Percentiles rank a stretch among this genome's conserved stretches.
Evolutionary conservation across 2,113 vertebrate genomes (phyloP).

Genomic region (Hippolais icterina): DNA sequence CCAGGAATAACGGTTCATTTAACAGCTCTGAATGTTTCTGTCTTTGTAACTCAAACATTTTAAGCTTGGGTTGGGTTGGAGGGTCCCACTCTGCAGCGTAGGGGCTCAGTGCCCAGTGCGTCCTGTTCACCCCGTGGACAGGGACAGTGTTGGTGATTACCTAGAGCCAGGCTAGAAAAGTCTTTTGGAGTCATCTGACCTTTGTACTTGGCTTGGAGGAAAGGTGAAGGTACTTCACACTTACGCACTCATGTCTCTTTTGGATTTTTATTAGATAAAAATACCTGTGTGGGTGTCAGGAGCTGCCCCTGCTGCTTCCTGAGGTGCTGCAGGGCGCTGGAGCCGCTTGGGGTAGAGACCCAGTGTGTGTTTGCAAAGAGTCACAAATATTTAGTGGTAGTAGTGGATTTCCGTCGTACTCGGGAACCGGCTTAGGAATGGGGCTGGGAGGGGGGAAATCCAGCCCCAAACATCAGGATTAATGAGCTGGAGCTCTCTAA

Average conservation of each 20-base stretch:
- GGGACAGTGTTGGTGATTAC: background rate
- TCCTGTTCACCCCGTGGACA: accelerated
- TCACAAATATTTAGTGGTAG: background rate
- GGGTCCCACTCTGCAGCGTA: accelerated
- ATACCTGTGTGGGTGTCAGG: background rate
- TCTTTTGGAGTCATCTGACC: conserved; percentile 46
- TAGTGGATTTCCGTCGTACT: background rate
- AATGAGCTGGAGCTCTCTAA: conserved; percentile 55
- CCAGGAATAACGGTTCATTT: conserved; percentile 42
- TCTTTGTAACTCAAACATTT: background rate
- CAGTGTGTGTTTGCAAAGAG: background rate
- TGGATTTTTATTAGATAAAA: conserved; percentile 29
- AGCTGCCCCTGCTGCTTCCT: background rate
- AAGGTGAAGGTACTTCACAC: conserved; percentile 57
- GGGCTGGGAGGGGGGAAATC: background rate
- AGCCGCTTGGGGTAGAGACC: background rate
- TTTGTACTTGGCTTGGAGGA: conserved; percentile 44
- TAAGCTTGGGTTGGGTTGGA: background rate
- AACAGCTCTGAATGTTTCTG: background rate
- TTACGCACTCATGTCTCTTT: background rate
- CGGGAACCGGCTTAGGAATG: background rate
- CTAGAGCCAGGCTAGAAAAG: background rate
- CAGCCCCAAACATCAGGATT: conserved; percentile 45
- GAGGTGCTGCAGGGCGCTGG: background rate
- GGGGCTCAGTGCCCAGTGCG: accelerated